Percentiles rank a stretch among this genome's conserved stretches.
Conservation (phyloP, 2,888 invertebrate genomes). For the Cryptocephalus moraei region DNA sequence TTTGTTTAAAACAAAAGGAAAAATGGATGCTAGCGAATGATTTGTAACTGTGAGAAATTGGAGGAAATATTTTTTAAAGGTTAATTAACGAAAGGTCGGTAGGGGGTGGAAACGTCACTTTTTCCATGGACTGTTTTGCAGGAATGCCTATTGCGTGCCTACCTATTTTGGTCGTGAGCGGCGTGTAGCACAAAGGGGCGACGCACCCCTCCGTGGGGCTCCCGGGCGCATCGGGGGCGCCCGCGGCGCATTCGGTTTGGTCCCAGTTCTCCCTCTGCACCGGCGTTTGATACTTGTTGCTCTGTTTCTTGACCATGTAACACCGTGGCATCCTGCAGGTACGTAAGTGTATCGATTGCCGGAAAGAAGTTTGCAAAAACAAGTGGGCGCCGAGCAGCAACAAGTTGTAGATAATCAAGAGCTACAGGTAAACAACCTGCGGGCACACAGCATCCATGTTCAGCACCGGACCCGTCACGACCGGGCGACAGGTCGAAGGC, state of each 20-base stretch:
- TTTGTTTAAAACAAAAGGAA: too few species aligned
- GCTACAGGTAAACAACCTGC: slow-evolving; percentile 36
- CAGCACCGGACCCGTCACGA: neutral
- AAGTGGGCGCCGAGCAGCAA: slow-evolving; percentile 34
- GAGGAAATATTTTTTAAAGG: too few species aligned
- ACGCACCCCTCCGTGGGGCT: slow-evolving; percentile 52
- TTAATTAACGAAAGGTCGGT: too few species aligned
- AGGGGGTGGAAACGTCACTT: too few species aligned
- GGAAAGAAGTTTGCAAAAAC: slow-evolving; percentile 4
- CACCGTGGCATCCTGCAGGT: slow-evolving; percentile 54
- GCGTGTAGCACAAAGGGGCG: slow-evolving; percentile 50
- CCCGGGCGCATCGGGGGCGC: slow-evolving; percentile 34
- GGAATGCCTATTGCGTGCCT: slow-evolving; percentile 7
- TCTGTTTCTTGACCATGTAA: slow-evolving; percentile 64
- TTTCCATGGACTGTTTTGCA: too few species aligned
- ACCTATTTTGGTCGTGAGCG: slow-evolving; percentile 34
- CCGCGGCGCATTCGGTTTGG: slow-evolving; percentile 23
- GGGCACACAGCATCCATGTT: slow-evolving; percentile 8
- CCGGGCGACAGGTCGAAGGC: slow-evolving; percentile 3
- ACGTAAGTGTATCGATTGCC: neutral
- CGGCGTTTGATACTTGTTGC: slow-evolving; percentile 38
- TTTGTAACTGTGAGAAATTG: too few species aligned
- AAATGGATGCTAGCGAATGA: too few species aligned
- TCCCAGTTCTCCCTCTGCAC: slow-evolving; percentile 39
- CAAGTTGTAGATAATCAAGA: slow-evolving; percentile 33